These are phyloP conservation scores for Hybognathus amarus DNA, from an alignment of 2,797 vertebrate species.

Conservation along the genomic window DNA sequence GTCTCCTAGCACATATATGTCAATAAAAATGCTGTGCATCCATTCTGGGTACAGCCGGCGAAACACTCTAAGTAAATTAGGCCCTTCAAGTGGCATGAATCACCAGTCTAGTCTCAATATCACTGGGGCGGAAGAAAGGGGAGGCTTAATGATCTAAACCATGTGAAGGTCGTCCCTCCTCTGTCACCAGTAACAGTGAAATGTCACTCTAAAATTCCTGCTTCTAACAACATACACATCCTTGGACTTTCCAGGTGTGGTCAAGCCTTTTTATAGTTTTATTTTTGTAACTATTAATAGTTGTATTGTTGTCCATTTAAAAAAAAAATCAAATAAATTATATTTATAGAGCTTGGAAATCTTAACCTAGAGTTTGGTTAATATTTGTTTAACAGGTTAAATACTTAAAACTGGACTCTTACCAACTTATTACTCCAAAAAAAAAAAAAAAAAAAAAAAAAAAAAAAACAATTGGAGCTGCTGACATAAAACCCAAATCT, in stretches of 20 bases:
- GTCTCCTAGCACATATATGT: conserved; percentile 2
- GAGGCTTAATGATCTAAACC: conserved; percentile 31
- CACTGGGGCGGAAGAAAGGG: conserved; percentile 27
- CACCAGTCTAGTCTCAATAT: conserved; percentile 14
- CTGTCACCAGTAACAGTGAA: conserved; percentile 69
- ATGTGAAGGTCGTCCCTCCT: conserved; percentile 32
- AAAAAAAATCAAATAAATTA: no score
- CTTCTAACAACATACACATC: conserved; percentile 18
- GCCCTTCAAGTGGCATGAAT: conserved; percentile 27
- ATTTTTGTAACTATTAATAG: neutral
- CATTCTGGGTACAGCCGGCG: neutral
- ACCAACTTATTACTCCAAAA: no score
- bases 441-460: no score
- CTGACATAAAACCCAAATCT: conserved; percentile 23
- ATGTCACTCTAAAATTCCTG: conserved; percentile 72
- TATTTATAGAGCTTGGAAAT: no score
- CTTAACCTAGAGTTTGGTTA: neutral
- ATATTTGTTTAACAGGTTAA: neutral
- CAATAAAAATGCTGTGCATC: neutral
- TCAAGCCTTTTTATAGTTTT: neutral
- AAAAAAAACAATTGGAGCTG: conserved; percentile 2
- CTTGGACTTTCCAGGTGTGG: conserved; percentile 30
- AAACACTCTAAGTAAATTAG: conserved; percentile 22
- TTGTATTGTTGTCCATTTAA: neutral
- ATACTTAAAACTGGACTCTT: neutral